A percentile compares a stretch with the other conserved stretches of the same genome.
phyloP scores from a whole-genome alignment of 2,888 invertebrate genomes.

The Nemotelus nigrinus region DNA sequence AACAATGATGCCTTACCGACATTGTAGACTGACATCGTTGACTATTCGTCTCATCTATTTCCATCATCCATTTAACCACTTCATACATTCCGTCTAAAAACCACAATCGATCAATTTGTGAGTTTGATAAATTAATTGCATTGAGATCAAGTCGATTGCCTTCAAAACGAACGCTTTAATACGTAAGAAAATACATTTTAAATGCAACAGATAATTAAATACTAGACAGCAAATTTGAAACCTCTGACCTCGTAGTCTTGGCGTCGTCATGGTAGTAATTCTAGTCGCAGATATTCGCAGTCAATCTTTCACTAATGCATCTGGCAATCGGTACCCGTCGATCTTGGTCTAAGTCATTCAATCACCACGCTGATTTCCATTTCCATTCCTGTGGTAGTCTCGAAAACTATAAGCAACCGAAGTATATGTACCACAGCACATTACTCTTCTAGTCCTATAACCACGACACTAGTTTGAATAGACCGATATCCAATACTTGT shows the following conservation, averaged over 20 bases:
- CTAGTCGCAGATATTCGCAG: background rate
- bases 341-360: conserved; percentile 28
- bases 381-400: background rate
- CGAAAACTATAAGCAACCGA: background rate
- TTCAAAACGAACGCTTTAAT: too few species aligned
- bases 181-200: too few species aligned
- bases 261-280: background rate
- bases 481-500: background rate
- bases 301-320: background rate
- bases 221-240: conserved; percentile 8
- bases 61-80: too few species aligned
- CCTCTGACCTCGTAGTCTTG: conserved; percentile 12
- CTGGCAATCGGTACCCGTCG: background rate
- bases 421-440: too few species aligned
- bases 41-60: too few species aligned
- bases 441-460: too few species aligned
- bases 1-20: too few species aligned
- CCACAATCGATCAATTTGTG: too few species aligned
- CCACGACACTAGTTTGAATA: background rate
- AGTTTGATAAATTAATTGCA: too few species aligned
- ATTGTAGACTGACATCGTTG: too few species aligned
- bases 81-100: too few species aligned
- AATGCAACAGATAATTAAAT: background rate
- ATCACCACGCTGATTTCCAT: conserved; percentile 12
- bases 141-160: too few species aligned